phyloP scores from a whole-genome alignment of 2,797 vertebrate species.

The Sphaeramia orbicularis region DNA sequence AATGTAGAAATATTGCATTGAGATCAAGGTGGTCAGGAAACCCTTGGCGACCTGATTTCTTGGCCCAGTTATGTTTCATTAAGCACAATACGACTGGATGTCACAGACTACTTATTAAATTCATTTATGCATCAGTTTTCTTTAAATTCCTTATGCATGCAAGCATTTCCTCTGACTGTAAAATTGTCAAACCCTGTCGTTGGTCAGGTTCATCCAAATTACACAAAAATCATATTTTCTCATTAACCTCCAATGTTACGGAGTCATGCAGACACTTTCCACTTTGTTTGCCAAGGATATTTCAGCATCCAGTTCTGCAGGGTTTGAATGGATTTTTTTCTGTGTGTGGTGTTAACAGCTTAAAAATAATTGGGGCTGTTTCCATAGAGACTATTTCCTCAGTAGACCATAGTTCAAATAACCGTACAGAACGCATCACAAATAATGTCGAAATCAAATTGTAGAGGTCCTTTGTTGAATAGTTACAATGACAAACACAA shows the following conservation, averaged over 20 bases:
- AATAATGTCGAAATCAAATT: too few relatives aligned
- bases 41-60: conserved; percentile 32
- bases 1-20: conserved; percentile 46
- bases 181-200: background rate
- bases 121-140: background rate
- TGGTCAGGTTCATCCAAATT: background rate
- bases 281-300: background rate
- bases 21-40: conserved; percentile 42
- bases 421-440: too few relatives aligned
- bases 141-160: background rate
- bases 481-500: too few relatives aligned
- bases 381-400: too few relatives aligned
- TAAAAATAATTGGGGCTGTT: background rate
- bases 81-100: conserved; percentile 6
- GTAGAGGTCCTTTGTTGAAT: too few relatives aligned
- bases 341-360: background rate
- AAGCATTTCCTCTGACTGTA: background rate
- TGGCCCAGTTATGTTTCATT: conserved; percentile 23
- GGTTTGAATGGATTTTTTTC: background rate
- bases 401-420: too few relatives aligned
- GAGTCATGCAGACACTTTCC: background rate
- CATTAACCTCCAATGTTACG: background rate
- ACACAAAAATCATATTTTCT: background rate
- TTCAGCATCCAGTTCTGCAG: background rate
- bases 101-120: conserved; percentile 1